These are phyloP conservation scores for Leuciscus idus DNA, from an alignment of 2,113 vertebrate genomes.

Conservation along the genomic window DNA sequence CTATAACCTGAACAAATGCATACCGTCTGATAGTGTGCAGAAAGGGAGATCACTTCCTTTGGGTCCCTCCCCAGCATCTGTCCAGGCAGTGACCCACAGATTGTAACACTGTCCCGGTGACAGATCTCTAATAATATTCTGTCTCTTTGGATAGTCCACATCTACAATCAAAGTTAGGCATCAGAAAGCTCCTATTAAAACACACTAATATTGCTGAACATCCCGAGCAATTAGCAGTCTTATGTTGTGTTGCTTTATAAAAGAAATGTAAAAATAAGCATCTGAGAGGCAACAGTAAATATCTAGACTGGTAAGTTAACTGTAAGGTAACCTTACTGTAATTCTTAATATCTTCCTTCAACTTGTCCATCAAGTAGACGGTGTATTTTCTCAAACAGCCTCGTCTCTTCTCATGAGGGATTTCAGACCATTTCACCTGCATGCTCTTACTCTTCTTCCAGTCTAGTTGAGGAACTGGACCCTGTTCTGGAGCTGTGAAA, in stretches of 20 bases:
- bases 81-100: constrained; percentile 73
- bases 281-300: not conserved
- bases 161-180: constrained; percentile 39
- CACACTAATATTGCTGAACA: not conserved
- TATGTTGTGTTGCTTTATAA: no score
- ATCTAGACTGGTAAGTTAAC: no score
- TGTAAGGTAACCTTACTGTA: constrained; percentile 48
- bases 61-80: constrained; percentile 66
- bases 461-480: constrained; percentile 50
- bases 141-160: constrained; percentile 45
- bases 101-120: constrained; percentile 58
- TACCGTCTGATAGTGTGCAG: constrained; percentile 59
- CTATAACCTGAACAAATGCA: constrained; percentile 31
- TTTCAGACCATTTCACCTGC: constrained; percentile 62
- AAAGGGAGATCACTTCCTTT: constrained; percentile 47
- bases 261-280: no score
- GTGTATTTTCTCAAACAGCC: constrained; percentile 73
- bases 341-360: not conserved
- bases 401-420: constrained; percentile 56
- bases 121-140: constrained; percentile 52
- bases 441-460: constrained; percentile 50
- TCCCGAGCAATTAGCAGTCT: not conserved
- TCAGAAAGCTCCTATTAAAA: not conserved
- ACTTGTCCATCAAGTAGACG: constrained; percentile 63
- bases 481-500: constrained; percentile 64